These are phyloP conservation scores for Ptychochromis oligacanthus DNA, from an alignment of 2,113 vertebrate genomes.

Conservation along the genomic window DNA sequence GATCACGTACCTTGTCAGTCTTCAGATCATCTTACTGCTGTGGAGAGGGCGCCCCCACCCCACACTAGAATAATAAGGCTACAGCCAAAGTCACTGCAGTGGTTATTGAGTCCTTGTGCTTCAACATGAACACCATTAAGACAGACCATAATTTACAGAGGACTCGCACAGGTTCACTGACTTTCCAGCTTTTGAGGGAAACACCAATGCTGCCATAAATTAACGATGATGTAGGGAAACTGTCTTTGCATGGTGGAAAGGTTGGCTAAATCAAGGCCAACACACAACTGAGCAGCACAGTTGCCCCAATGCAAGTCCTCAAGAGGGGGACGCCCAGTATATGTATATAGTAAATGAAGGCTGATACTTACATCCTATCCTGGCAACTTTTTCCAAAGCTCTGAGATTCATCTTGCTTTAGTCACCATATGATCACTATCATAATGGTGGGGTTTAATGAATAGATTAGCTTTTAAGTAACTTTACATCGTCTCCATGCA, in stretches of 20 bases:
- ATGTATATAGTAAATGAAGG: constrained; percentile 97
- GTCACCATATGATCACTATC: constrained; percentile 99
- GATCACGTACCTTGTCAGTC: constrained; percentile 91
- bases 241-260: neutral
- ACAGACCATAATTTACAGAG: constrained; percentile 74
- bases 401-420: constrained; percentile 99
- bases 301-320: constrained; percentile 99
- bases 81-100: constrained; percentile 85
- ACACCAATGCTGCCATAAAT: constrained; percentile 1
- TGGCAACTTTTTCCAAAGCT: constrained; percentile 99
- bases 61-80: constrained; percentile 88
- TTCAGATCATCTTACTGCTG: constrained; percentile 97
- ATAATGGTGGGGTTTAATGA: constrained; percentile 99
- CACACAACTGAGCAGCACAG: constrained; percentile 74
- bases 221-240: neutral
- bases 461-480: constrained; percentile 99
- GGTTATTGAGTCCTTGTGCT: constrained; percentile 78
- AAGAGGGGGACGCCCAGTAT: constrained; percentile 98
- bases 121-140: constrained; percentile 76
- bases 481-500: constrained; percentile 99
- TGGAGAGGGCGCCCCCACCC: constrained; percentile 94
- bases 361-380: constrained; percentile 99
- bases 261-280: neutral
- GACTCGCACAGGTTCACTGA: constrained; percentile 82
- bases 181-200: constrained; percentile 30